phyloP scores from a whole-genome alignment of 1,140 invertebrate species.

The Lasioglossum baleicum region DNA sequence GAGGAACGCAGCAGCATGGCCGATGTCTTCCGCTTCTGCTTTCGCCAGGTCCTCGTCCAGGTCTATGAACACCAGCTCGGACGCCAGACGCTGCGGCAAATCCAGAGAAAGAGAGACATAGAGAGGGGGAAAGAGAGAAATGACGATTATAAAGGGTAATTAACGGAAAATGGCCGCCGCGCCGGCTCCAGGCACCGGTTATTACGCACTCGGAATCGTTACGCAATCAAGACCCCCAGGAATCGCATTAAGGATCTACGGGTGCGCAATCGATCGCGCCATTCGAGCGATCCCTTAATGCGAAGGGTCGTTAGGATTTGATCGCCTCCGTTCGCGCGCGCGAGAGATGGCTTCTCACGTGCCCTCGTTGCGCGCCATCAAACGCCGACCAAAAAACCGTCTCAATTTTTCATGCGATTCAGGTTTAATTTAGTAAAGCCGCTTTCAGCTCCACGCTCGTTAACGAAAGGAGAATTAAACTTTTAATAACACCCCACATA shows the following conservation, averaged over 20 bases:
- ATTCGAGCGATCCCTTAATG: slow-evolving; percentile 59
- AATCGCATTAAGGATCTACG: slow-evolving; percentile 53
- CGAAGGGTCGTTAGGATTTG: slow-evolving; percentile 63
- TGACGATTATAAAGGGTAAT: slow-evolving; percentile 46
- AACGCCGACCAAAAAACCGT: background rate
- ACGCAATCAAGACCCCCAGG: slow-evolving; percentile 45
- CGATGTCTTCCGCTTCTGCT: slow-evolving; percentile 83
- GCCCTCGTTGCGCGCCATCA: background rate
- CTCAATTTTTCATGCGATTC: slow-evolving; percentile 1
- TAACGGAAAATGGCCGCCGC: slow-evolving; percentile 27
- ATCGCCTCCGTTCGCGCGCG: slow-evolving; percentile 47
- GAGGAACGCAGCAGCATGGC: slow-evolving; percentile 82
- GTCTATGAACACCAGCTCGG: slow-evolving; percentile 82
- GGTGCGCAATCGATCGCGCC: slow-evolving; percentile 51
- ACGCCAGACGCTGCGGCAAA: slow-evolving; percentile 78
- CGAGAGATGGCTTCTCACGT: background rate
- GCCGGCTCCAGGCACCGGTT: slow-evolving; percentile 29
- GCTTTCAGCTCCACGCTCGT: background rate
- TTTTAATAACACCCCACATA: too few species aligned
- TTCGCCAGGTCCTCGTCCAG: slow-evolving; percentile 80
- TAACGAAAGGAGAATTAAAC: too few species aligned
- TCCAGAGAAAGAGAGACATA: too few species aligned
- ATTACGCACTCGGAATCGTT: slow-evolving; percentile 54
- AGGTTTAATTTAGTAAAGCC: background rate
- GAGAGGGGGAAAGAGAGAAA: background rate